Base-by-base conservation (phyloP, 2,888 invertebrate genomes). In the Scelioninae gen. 1 region DNA sequence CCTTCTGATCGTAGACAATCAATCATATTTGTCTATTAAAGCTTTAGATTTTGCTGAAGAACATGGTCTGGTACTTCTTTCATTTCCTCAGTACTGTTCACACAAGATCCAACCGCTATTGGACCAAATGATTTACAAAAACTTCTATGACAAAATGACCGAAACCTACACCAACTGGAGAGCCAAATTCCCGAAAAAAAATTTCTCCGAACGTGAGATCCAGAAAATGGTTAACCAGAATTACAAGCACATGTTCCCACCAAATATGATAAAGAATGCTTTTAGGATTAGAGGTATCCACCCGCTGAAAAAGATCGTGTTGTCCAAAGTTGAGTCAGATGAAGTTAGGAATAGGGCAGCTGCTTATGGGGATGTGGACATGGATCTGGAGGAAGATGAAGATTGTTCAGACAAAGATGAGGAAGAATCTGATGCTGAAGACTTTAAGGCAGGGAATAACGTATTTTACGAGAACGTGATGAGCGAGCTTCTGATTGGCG, bases 1-100 rank as follows among this genome's bases (percentile, higher is more conserved):
- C 58, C 63, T 80, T 23, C 56, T 68, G 11, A 38, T 80, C 11
- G 31, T 82, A 4, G 82, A 82, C 40, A 72, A 72, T 11, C 77
- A 82, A 56, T 34, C 47, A 0, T 63, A 82, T 29, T 16, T 78
- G 23, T 60, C 38, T 1, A 45, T 79, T 23, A 47, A 75, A 15
- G 63, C 78, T 5, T 34, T 82, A 47, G 49, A 90, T 71, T 87
- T 83, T 71, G 77, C 77, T 6, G 68, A 66, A n/a, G 23, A 62
- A 15, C 53, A 69, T 5, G 69, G 63, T 5, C 16, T 81, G 45
- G 63, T 69, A 8, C 34, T 81, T 0, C 58, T 63, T 5, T 81
- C 81, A 8, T 75, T 69, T 34, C 81, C 75, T 1, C 53, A 55
- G 13, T 62, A 56, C 53, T 75, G 75, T 29, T 63, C 74, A 0